Evolutionary conservation across 2,113 vertebrate species (phyloP).

Genomic region (Indicator indicator): DNA sequence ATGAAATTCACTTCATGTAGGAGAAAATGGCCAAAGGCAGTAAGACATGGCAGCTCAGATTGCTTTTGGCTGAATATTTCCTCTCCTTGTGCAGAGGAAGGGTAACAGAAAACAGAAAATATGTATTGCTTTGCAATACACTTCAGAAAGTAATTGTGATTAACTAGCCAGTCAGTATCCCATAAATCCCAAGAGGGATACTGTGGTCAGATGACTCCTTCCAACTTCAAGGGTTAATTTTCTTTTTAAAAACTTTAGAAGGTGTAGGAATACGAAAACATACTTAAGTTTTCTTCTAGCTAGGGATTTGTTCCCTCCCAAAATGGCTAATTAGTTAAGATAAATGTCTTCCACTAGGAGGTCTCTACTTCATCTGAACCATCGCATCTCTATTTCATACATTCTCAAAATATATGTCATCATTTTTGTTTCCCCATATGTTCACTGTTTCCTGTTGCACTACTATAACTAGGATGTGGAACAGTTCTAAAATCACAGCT

Average conservation of each 20-base stretch:
- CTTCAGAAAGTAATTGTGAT: neutral
- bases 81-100: neutral
- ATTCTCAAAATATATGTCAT: neutral
- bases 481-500: conserved; percentile 20
- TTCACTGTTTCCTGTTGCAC: conserved; percentile 21
- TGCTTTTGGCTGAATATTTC: neutral
- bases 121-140: neutral
- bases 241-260: neutral
- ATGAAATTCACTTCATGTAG: neutral
- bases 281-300: neutral
- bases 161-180: neutral
- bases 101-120: neutral
- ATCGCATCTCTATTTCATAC: neutral
- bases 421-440: conserved; percentile 1
- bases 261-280: neutral
- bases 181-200: neutral
- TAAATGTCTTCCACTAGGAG: neutral
- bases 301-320: neutral
- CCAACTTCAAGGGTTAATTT: neutral
- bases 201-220: neutral
- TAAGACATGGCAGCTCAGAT: neutral
- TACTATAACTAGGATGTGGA: neutral
- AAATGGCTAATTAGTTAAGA: conserved; percentile 21
- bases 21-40: neutral
- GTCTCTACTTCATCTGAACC: neutral